Percentiles rank a stretch among this genome's conserved stretches.
These are phyloP conservation scores for Cloeon dipterum DNA, from an alignment of 2,888 invertebrate species.

Conservation along the genomic window DNA sequence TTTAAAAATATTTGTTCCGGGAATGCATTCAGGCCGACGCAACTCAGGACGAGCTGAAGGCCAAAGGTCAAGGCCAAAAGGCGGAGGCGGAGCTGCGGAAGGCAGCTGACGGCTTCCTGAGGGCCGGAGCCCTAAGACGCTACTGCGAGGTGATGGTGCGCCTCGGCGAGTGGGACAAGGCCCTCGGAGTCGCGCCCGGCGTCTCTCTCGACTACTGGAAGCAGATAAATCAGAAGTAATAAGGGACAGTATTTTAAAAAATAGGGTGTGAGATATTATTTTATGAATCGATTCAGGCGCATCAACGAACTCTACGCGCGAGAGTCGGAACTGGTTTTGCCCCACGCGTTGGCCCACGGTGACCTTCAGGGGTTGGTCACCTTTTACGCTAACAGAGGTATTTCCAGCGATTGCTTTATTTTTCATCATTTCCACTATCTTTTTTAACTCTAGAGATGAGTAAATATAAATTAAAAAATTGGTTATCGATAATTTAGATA, in stretches of 20 bases:
- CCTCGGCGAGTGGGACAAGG: conserved; percentile 20
- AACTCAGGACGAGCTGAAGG: conserved; percentile 16
- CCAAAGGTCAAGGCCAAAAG: conserved; percentile 12
- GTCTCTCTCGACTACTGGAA: conserved; percentile 20
- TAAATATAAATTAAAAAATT: too few species aligned
- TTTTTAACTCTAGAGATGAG: too few species aligned
- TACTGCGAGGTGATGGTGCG: conserved; percentile 21
- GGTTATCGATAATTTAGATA: too few species aligned
- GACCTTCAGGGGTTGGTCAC: conserved; percentile 10
- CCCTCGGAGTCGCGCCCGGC: conserved; percentile 19
- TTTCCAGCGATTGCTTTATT: too few species aligned
- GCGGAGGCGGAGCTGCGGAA: conserved; percentile 14
- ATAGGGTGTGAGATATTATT: conserved; percentile 3
- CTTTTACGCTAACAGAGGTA: background rate
- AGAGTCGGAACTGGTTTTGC: conserved; percentile 14
- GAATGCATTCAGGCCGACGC: conserved; percentile 14
- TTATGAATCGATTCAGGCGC: conserved; percentile 13
- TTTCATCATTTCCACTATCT: too few species aligned
- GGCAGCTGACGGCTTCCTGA: conserved; percentile 16
- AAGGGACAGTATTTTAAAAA: conserved; percentile 5
- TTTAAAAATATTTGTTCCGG: background rate
- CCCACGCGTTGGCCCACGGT: conserved; percentile 15
- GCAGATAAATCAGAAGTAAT: conserved; percentile 12
- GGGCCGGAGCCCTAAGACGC: conserved; percentile 17
- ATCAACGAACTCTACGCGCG: conserved; percentile 12